Conservation (phyloP, 1,140 invertebrate genomes). For the Micrasema longulum region DNA sequence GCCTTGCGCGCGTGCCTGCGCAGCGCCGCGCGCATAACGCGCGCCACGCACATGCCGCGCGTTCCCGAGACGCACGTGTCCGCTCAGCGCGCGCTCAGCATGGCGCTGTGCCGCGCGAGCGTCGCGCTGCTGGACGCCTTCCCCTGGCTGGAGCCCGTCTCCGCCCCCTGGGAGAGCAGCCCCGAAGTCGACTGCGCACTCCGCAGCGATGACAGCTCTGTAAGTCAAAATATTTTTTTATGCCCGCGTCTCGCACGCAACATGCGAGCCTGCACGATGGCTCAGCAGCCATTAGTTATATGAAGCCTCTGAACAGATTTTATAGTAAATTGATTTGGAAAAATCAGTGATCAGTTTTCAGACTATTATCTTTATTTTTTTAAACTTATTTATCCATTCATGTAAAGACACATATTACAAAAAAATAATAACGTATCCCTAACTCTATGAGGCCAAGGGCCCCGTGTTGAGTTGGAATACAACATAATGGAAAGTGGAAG, state of each 20-base stretch:
- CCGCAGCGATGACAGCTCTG: background rate
- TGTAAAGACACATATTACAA: too few relatives aligned
- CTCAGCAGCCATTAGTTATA: too few relatives aligned
- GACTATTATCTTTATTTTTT: too few relatives aligned
- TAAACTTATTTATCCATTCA: too few relatives aligned
- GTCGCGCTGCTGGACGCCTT: constrained; percentile 25
- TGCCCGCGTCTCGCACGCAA: too few relatives aligned
- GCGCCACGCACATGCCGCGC: background rate
- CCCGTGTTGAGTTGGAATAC: too few relatives aligned
- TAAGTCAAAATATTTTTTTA: background rate
- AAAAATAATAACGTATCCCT: too few relatives aligned
- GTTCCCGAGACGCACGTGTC: constrained; percentile 22
- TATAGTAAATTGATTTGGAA: background rate
- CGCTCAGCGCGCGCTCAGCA: constrained; percentile 34
- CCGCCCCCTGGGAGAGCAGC: background rate
- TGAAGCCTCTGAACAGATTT: background rate
- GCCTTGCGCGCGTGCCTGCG: background rate
- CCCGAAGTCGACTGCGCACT: background rate
- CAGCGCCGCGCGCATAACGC: too few relatives aligned
- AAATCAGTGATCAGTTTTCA: too few relatives aligned
- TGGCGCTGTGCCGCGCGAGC: constrained; percentile 2
- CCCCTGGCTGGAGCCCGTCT: constrained; percentile 37
- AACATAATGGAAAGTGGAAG: too few relatives aligned
- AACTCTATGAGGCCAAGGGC: too few relatives aligned
- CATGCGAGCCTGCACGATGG: too few relatives aligned